A percentile compares a stretch with the other conserved stretches of the same genome.
Evolutionary conservation across 2,113 vertebrate species (phyloP).

Genomic region (Clarias macrocephalus): DNA sequence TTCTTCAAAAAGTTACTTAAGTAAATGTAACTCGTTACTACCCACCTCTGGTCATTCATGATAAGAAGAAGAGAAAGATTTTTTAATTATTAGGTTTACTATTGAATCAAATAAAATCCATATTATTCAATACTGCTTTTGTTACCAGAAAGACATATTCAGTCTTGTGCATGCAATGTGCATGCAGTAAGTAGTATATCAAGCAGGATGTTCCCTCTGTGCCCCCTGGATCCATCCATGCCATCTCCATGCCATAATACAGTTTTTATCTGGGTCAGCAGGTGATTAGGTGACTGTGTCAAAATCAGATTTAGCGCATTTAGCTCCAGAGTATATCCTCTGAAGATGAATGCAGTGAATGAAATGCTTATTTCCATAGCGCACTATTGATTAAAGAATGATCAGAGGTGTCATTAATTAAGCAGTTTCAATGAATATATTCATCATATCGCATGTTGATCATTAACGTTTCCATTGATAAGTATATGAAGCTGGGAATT

Average conservation of each 20-base stretch:
- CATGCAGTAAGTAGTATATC: neutral
- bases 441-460: neutral
- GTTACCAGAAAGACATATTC: neutral
- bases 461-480: neutral
- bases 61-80: neutral
- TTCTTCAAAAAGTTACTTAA: no score
- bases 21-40: no score
- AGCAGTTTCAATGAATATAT: neutral
- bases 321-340: neutral
- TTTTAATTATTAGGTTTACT: neutral
- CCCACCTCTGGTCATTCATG: neutral
- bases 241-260: neutral
- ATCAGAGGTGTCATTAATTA: neutral
- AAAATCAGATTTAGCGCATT: neutral
- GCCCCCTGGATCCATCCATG: neutral
- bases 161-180: neutral
- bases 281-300: neutral
- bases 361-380: neutral
- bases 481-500: neutral
- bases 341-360: neutral
- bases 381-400: neutral
- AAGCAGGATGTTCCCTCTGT: neutral
- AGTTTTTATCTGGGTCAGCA: neutral
- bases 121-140: neutral
- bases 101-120: slow-evolving; percentile 60